These are phyloP conservation scores for Adelosebastes latens DNA, from an alignment of 2,797 vertebrate genomes.

Conservation along the genomic window DNA sequence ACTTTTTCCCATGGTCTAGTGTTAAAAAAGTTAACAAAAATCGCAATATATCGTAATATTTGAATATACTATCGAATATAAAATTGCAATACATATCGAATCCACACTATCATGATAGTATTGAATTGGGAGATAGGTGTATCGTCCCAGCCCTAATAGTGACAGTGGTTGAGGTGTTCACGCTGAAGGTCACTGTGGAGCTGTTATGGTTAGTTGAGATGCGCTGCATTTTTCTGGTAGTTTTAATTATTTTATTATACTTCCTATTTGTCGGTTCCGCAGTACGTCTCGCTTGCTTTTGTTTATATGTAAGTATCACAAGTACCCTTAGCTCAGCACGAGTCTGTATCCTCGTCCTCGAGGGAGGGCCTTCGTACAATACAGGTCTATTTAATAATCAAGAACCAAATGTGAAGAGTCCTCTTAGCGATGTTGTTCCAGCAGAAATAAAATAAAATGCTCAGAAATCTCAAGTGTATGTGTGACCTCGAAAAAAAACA, in stretches of 20 bases:
- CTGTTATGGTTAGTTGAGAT: neutral
- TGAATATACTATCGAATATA: no score
- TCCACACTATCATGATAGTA: no score
- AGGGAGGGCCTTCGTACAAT: neutral
- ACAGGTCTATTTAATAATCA: neutral
- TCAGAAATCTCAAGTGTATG: neutral
- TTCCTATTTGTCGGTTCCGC: neutral
- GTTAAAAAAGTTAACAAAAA: no score
- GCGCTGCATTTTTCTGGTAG: neutral
- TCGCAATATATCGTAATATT: no score
- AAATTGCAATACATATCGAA: no score
- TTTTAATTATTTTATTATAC: neutral
- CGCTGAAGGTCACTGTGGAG: neutral
- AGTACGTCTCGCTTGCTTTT: neutral
- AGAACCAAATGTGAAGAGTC: neutral
- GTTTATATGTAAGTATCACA: neutral
- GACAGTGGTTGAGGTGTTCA: neutral
- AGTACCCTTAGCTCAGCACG: neutral
- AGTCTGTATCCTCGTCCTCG: neutral
- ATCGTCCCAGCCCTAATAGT: neutral
- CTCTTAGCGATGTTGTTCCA: neutral
- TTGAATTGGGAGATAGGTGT: no score
- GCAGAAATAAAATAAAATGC: neutral
- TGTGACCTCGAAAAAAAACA: neutral
- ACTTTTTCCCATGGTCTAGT: no score